Conservation (phyloP, 37 sponge, comb jelly and placozoan species). For the Cliona cf. orientalis region DNA sequence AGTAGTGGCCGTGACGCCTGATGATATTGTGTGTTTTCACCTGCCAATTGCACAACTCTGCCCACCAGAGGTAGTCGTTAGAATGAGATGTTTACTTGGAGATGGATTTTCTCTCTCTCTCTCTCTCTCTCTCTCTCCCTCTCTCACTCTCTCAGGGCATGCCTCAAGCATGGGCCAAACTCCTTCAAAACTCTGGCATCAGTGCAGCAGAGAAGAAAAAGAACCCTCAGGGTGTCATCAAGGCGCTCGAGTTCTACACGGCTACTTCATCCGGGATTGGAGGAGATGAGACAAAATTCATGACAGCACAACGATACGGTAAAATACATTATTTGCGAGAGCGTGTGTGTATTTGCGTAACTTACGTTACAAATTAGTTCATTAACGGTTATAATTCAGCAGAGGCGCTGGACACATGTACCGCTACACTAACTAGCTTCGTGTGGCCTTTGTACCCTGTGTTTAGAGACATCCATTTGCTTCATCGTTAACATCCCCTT, state of each 20-base stretch:
- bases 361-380: neutral
- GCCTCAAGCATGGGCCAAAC: constrained; percentile 92
- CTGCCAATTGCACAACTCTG: too few relatives aligned
- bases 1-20: too few relatives aligned
- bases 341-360: neutral
- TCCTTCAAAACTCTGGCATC: constrained; percentile 88
- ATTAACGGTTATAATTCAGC: neutral
- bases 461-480: too few relatives aligned
- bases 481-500: too few relatives aligned
- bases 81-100: too few relatives aligned
- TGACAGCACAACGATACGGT: constrained; percentile 77
- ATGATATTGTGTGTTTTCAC: too few relatives aligned
- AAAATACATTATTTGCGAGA: neutral
- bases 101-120: neutral
- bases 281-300: constrained; percentile 65
- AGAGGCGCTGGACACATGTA: too few relatives aligned
- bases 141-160: constrained; percentile 64
- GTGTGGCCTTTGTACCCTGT: too few relatives aligned
- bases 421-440: too few relatives aligned
- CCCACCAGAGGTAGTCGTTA: too few relatives aligned
- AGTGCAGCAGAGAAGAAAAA: constrained; percentile 76
- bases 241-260: constrained; percentile 90
- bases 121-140: neutral
- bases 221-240: constrained; percentile 91
- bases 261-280: constrained; percentile 33